These are phyloP conservation scores for Julus scanicus DNA, from an alignment of 2,888 invertebrate species.

Conservation along the genomic window DNA sequence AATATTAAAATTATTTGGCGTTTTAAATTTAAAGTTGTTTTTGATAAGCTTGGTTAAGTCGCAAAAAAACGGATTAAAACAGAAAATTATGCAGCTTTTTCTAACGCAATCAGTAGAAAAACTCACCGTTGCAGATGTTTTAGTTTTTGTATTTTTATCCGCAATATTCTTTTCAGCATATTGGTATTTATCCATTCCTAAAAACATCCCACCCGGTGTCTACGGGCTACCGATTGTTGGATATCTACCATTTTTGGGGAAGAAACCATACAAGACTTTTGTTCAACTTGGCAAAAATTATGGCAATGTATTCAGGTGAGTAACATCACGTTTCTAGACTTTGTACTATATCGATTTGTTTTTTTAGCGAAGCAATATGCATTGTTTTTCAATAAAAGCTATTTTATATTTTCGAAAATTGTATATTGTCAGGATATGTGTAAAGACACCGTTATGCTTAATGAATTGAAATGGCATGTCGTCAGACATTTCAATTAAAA, in stretches of 20 bases:
- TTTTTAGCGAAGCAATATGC: too few relatives aligned
- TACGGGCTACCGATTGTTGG: constrained; percentile 22
- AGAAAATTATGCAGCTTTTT: neutral
- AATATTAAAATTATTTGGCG: too few relatives aligned
- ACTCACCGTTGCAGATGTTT: neutral
- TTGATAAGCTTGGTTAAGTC: neutral
- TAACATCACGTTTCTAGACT: too few relatives aligned
- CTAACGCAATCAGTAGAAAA: neutral
- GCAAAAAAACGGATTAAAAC: neutral
- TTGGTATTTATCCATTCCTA: constrained; percentile 24
- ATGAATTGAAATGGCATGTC: too few relatives aligned
- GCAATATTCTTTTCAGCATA: neutral
- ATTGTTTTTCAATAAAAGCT: too few relatives aligned
- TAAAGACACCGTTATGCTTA: too few relatives aligned
- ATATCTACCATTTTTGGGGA: constrained; percentile 7
- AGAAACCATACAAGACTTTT: neutral
- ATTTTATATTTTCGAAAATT: too few relatives aligned
- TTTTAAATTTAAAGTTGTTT: too few relatives aligned
- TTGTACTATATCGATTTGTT: too few relatives aligned
- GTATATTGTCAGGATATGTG: too few relatives aligned
- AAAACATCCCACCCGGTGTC: constrained; percentile 36
- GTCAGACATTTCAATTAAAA: too few relatives aligned
- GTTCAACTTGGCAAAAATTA: neutral
- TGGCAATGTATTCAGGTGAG: constrained; percentile 41
- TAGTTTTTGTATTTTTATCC: neutral